Evolutionary conservation across 2,888 invertebrate species (phyloP).

Genomic region (Machimus atricapillus): DNA sequence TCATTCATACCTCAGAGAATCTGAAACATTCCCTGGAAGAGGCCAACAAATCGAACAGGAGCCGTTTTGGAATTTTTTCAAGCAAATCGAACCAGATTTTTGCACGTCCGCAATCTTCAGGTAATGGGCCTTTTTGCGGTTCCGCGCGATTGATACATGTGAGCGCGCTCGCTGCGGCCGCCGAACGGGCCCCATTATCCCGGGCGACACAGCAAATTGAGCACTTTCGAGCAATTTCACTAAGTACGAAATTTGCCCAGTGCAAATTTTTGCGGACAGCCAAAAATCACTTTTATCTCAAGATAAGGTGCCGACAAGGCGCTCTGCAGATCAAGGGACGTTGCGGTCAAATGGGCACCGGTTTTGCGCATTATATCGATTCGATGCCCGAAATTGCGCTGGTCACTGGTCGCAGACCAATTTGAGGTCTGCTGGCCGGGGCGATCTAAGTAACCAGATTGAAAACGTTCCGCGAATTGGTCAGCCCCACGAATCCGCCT

Average conservation of each 20-base stretch:
- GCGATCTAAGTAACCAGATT: conserved; percentile 2
- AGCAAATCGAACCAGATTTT: conserved; percentile 22
- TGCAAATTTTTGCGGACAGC: conserved; percentile 6
- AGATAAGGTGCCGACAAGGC: conserved; percentile 20
- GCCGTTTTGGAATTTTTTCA: neutral
- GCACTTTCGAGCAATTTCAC: conserved; percentile 37
- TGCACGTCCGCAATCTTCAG: conserved; percentile 15
- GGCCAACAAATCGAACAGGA: neutral
- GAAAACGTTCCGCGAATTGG: neutral
- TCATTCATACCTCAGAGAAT: neutral
- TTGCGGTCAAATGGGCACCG: neutral
- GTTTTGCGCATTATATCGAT: neutral
- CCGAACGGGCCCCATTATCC: conserved; percentile 3
- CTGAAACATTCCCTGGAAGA: neutral
- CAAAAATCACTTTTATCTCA: conserved; percentile 37
- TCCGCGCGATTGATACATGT: neutral
- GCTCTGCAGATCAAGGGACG: neutral
- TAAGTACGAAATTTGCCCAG: conserved; percentile 29
- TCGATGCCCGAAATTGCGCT: neutral
- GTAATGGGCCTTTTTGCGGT: conserved; percentile 10
- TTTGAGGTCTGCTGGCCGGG: neutral
- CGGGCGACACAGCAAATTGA: conserved; percentile 37
- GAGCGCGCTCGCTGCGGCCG: neutral
- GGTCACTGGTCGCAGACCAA: neutral
- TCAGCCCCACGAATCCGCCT: neutral